phyloP scores from a whole-genome alignment of 2,888 invertebrate species.

The Andrena praecox region DNA sequence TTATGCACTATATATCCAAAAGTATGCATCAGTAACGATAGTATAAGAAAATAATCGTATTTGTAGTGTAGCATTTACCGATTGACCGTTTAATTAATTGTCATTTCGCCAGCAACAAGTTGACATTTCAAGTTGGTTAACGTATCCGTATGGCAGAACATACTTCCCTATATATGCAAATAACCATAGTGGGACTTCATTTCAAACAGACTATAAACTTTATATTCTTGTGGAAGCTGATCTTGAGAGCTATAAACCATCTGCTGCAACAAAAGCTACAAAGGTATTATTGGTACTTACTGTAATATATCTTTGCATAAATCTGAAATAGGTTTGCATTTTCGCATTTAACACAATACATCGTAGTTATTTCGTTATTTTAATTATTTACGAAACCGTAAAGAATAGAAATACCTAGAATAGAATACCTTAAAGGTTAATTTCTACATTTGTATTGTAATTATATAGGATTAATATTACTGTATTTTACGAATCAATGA shows the following conservation, averaged over 20 bases:
- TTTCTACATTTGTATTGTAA: too few relatives aligned
- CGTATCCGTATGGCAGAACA: slow-evolving; percentile 81
- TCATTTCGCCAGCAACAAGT: slow-evolving; percentile 83
- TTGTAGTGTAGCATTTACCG: slow-evolving; percentile 2
- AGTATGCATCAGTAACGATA: slow-evolving; percentile 81
- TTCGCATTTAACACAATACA: neutral
- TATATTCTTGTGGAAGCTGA: slow-evolving; percentile 84
- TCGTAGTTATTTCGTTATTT: too few relatives aligned
- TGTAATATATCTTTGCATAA: neutral
- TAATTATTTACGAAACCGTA: too few relatives aligned
- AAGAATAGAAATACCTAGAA: too few relatives aligned
- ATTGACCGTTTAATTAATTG: slow-evolving; percentile 34
- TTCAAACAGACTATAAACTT: slow-evolving; percentile 75
- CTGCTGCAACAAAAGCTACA: slow-evolving; percentile 76
- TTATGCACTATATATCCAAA: slow-evolving; percentile 87
- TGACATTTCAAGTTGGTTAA: slow-evolving; percentile 84
- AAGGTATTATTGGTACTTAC: slow-evolving; percentile 74
- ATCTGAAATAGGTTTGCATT: neutral
- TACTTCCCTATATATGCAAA: slow-evolving; percentile 83
- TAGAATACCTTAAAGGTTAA: too few relatives aligned
- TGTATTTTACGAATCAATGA: too few relatives aligned
- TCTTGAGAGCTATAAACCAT: slow-evolving; percentile 76
- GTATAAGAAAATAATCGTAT: neutral
- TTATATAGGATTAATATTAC: too few relatives aligned
- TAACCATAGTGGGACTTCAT: slow-evolving; percentile 73